Evolutionary conservation across 2,888 invertebrate species (phyloP), one percentile per base, ranked within the genome.

Genomic region (Seira musarum): DNA sequence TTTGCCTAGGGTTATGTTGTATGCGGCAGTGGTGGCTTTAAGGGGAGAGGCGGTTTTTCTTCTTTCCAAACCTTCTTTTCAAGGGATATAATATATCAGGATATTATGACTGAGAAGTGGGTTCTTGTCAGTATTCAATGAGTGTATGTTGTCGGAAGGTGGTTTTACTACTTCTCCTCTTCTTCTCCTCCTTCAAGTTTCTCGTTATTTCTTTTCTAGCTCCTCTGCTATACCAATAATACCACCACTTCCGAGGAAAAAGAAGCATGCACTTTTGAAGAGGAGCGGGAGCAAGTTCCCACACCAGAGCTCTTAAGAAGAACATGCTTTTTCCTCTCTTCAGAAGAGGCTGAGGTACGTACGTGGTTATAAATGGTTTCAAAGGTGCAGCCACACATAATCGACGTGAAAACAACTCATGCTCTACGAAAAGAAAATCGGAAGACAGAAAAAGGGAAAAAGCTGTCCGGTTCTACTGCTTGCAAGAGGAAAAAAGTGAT

Each of bases 91-190:
- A 30, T 30, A 30, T 30, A 30, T 30, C 30, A 30, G 30, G 30
- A 30, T 30, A 30, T 30, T 19, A 74, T 61, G 76, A 64, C 63
- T 69, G 22, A 70, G 70, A 77, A 77, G 70, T 70, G 70, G 70
- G 30, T 30, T n/a, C 63, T 69, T 77, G 64, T 77, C 70, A 77
- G 77, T 77, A 66, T 77, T 77, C 64, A 22, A 70, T 57, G 13
- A 57, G 35, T 65, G 70, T 64, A 57, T 25, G 30, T 71, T 78
- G 70, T 78, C 78, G 71, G 71, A 78, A 78, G 78, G 76, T 70
- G 65, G 69, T 65, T 77, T 77, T 69, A 63, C 68, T 75, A 17
- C 53, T 46, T 67, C 30, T 73, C 66, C 21, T 15, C 21, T 60
- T 30, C 30, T 19, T 15, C 21, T 60, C 8, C 30, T 30, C 30